These are phyloP conservation scores for Gallinago solitaria DNA, from an alignment of 2,797 vertebrate species.

Conservation along the genomic window DNA sequence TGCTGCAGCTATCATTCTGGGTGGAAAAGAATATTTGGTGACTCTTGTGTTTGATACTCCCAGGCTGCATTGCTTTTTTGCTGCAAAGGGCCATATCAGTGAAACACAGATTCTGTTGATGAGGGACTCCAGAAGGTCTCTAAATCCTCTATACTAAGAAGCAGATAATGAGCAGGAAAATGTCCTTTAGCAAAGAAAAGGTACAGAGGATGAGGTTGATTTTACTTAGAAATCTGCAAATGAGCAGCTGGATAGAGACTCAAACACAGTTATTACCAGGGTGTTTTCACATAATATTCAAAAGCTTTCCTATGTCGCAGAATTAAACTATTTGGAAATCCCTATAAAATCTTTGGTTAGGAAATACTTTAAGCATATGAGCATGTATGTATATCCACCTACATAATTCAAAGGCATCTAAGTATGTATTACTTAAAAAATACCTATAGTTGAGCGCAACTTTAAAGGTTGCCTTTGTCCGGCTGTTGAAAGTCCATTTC, in stretches of 20 bases:
- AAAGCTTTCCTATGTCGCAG: neutral
- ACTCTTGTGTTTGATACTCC: neutral
- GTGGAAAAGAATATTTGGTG: neutral
- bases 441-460: neutral
- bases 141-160: neutral
- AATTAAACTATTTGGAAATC: neutral
- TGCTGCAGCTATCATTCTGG: neutral
- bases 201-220: neutral
- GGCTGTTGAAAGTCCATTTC: neutral
- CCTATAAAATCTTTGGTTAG: neutral
- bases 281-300: neutral
- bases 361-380: neutral
- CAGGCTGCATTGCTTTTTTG: neutral
- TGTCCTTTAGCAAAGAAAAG: neutral
- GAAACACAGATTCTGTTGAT: neutral
- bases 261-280: neutral
- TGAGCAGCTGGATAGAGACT: neutral
- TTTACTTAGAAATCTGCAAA: neutral
- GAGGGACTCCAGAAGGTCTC: neutral
- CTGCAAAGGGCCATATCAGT: neutral
- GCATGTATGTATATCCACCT: neutral
- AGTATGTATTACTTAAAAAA: neutral
- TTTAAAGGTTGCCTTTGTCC: neutral
- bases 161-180: neutral
- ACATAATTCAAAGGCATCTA: neutral